Evolutionary conservation across 1,140 invertebrate species (phyloP).

Genomic region (Adoxophyes honmai): DNA sequence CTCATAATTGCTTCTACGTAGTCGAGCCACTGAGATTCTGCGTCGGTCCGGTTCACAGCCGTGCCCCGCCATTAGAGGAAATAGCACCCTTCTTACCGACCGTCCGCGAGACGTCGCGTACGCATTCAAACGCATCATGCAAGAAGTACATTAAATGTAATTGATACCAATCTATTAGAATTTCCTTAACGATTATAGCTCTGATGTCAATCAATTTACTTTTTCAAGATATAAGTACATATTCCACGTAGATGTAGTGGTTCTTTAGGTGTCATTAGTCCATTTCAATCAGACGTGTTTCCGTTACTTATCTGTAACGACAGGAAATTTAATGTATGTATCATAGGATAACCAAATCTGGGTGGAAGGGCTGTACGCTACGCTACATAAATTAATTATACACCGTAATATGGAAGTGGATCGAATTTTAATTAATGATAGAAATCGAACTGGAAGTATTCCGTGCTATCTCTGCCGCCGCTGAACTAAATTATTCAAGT

Average conservation of each 20-base stretch:
- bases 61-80: conserved; percentile 28
- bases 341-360: not conserved
- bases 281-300: too few relatives aligned
- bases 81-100: conserved; percentile 19
- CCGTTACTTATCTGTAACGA: too few relatives aligned
- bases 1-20: conserved; percentile 56
- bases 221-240: too few relatives aligned
- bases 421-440: conserved; percentile 51
- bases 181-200: not conserved
- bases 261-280: too few relatives aligned
- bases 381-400: conserved; percentile 31
- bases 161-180: not conserved
- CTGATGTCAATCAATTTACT: too few relatives aligned
- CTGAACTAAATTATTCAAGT: conserved; percentile 47
- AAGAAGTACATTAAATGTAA: conserved; percentile 1
- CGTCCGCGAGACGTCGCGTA: not conserved
- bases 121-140: not conserved
- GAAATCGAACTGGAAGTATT: conserved; percentile 39
- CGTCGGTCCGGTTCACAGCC: conserved; percentile 16
- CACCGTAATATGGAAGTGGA: conserved; percentile 32
- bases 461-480: conserved; percentile 33
- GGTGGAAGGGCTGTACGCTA: conserved; percentile 11
- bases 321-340: too few relatives aligned
- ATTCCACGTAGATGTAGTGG: too few relatives aligned
- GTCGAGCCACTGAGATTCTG: conserved; percentile 20